Percentiles rank a stretch among this genome's conserved stretches.
Conservation (phyloP, 2,888 invertebrate genomes). For the Eumacrocentrus americanus region DNA sequence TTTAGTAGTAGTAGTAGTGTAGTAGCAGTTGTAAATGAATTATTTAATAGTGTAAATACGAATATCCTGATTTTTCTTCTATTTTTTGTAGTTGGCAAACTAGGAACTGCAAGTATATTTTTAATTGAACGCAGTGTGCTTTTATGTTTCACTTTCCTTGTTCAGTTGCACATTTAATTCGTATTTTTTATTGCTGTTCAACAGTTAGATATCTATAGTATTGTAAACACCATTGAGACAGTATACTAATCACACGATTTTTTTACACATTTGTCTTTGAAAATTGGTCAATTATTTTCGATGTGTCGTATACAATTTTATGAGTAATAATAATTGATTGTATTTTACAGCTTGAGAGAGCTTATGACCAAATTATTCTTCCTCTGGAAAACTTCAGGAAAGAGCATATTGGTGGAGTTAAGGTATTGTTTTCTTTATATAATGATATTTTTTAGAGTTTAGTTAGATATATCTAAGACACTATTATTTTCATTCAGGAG, state of each 20-base stretch:
- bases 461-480: too few relatives aligned
- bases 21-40: background rate
- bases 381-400: constrained; percentile 94
- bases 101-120: constrained; percentile 43
- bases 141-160: constrained; percentile 23
- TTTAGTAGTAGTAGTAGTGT: too few relatives aligned
- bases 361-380: constrained; percentile 90
- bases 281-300: too few relatives aligned
- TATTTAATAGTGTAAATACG: constrained; percentile 1
- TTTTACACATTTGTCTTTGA: background rate
- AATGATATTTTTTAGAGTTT: constrained; percentile 6
- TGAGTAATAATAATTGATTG: constrained; percentile 47
- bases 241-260: background rate
- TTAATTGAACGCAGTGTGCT: constrained; percentile 33
- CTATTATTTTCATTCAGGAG: constrained; percentile 67
- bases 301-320: background rate
- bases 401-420: constrained; percentile 93
- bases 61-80: constrained; percentile 17
- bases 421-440: constrained; percentile 65
- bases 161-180: background rate
- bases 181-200: background rate
- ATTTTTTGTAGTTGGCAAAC: constrained; percentile 41
- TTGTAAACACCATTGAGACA: background rate
- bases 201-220: too few relatives aligned
- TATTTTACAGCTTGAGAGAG: constrained; percentile 80